Conservation (phyloP, 2,797 vertebrate species). For the Tiaroga cobitis region DNA sequence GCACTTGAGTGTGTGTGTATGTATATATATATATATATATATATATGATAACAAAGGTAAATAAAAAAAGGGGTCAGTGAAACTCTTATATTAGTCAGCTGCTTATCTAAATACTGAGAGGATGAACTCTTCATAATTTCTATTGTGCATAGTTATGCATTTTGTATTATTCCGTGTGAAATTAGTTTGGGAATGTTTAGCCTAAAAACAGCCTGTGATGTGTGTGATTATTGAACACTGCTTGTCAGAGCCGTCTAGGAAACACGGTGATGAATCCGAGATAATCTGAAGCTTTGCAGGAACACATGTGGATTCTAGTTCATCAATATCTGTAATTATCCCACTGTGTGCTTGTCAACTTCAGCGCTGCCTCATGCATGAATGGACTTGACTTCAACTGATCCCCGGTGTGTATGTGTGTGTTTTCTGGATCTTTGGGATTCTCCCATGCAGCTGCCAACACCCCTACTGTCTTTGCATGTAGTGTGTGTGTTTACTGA, state of each 20-base stretch:
- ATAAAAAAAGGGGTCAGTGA: not conserved
- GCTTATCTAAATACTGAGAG: not conserved
- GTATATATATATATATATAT: too few species aligned
- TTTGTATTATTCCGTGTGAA: conserved; percentile 9
- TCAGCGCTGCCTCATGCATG: not conserved
- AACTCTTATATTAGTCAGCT: not conserved
- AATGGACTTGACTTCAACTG: conserved; percentile 7
- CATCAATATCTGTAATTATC: conserved; percentile 41
- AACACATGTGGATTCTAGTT: conserved; percentile 1
- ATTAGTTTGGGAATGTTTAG: not conserved
- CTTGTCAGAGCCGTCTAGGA: conserved; percentile 2
- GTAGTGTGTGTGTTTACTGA: not conserved
- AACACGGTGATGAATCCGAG: not conserved
- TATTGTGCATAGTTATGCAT: not conserved
- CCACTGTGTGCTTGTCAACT: conserved; percentile 27
- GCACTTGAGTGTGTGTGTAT: not conserved
- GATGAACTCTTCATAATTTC: not conserved
- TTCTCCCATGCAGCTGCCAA: not conserved
- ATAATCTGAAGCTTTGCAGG: not conserved
- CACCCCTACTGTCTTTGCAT: not conserved
- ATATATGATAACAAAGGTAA: not conserved
- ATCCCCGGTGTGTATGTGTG: not conserved
- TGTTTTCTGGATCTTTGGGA: not conserved
- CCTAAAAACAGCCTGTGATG: not conserved
- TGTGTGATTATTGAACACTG: not conserved